A percentile compares a stretch with the other conserved stretches of the same genome.
These are phyloP conservation scores for Galagoides demidoff DNA, from an alignment of 2,797 vertebrate species.

Conservation along the genomic window DNA sequence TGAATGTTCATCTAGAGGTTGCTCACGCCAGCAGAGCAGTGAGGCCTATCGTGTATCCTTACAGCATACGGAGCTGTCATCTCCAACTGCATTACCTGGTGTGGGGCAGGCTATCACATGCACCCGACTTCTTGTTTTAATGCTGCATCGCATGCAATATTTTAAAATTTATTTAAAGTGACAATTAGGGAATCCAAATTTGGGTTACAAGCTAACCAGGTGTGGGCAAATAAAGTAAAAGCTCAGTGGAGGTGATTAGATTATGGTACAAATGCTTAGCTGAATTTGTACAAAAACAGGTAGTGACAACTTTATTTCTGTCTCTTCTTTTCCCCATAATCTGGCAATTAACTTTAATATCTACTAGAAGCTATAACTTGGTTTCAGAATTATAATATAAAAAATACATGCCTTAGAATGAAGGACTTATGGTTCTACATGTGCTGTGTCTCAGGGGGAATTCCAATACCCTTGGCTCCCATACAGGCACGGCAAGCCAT, in stretches of 20 bases:
- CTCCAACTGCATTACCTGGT: background rate
- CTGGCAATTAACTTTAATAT: background rate
- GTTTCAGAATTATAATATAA: background rate
- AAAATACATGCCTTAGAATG: no score
- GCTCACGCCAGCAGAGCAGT: background rate
- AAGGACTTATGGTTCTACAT: fast-evolving
- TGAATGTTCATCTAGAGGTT: background rate
- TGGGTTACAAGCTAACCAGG: background rate
- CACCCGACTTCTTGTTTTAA: background rate
- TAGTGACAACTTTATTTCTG: background rate
- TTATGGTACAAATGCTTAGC: background rate
- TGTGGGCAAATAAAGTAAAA: background rate
- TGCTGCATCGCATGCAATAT: background rate
- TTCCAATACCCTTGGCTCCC: background rate
- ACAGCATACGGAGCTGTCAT: background rate
- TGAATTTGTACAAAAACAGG: background rate
- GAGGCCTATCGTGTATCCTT: background rate
- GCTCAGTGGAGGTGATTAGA: background rate
- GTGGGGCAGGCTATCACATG: background rate
- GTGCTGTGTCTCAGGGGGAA: background rate
- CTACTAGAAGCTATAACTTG: background rate
- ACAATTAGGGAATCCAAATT: background rate
- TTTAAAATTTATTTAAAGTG: background rate
- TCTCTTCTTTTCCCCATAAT: background rate
- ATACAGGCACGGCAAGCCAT: background rate